Evolutionary conservation across 2,113 vertebrate genomes (phyloP).

Genomic region (Notiomystis cincta): DNA sequence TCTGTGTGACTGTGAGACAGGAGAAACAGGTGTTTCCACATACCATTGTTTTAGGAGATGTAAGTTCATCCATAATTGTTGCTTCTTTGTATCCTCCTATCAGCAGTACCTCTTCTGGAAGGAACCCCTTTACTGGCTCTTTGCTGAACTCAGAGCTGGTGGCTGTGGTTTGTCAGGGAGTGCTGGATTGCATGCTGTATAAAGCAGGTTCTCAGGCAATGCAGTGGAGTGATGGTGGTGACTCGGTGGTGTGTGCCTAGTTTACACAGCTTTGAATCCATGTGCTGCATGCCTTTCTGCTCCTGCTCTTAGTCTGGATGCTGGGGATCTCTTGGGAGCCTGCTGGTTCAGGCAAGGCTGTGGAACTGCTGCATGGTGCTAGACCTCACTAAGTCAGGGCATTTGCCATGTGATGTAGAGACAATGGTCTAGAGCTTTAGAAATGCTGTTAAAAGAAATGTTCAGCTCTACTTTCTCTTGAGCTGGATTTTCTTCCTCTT

Average conservation of each 20-base stretch:
- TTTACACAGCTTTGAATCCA: neutral
- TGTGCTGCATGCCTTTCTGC: neutral
- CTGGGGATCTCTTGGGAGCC: neutral
- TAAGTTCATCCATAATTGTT: neutral
- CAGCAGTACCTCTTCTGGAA: neutral
- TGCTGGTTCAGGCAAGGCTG: neutral
- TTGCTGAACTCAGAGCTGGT: neutral
- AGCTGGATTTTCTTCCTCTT: neutral
- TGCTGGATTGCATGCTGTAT: neutral
- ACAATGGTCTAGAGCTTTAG: neutral
- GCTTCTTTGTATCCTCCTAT: neutral
- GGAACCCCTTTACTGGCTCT: neutral
- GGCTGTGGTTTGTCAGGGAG: neutral
- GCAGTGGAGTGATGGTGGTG: neutral
- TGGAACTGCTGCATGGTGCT: neutral
- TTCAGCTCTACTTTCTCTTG: neutral
- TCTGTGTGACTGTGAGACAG: neutral
- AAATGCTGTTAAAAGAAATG: accelerated
- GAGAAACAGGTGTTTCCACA: neutral
- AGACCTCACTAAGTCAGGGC: neutral
- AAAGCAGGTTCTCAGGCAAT: neutral
- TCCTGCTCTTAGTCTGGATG: neutral
- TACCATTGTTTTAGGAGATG: neutral
- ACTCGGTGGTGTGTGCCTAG: neutral
- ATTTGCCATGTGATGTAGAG: neutral